Conservation (phyloP, 2,888 invertebrate genomes). For the Clitarchus hookeri region DNA sequence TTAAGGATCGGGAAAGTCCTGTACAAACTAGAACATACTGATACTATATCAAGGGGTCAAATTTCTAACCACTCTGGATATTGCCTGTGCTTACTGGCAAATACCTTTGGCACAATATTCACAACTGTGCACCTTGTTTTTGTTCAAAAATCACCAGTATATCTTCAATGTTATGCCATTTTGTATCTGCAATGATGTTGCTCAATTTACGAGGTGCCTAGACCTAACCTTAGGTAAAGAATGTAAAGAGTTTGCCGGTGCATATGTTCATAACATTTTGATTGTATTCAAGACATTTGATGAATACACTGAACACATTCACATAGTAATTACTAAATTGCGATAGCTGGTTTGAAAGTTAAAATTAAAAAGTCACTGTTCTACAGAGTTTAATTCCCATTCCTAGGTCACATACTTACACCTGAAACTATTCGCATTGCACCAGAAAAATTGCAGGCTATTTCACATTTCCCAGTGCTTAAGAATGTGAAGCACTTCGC, state of each 20-base stretch:
- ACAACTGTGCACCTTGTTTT: constrained; percentile 41
- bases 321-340: background rate
- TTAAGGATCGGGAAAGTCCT: background rate
- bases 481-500: background rate
- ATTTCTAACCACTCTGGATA: constrained; percentile 38
- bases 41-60: constrained; percentile 25
- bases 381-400: background rate
- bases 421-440: background rate
- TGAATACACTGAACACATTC: background rate
- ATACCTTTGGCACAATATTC: constrained; percentile 35
- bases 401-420: background rate
- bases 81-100: constrained; percentile 41
- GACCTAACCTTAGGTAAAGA: background rate
- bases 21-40: background rate
- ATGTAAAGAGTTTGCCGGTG: background rate
- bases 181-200: background rate
- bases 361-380: background rate
- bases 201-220: background rate
- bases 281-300: background rate
- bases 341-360: background rate
- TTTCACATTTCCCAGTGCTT: background rate
- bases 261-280: background rate
- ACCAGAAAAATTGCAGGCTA: background rate
- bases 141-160: constrained; percentile 36
- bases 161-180: background rate